phyloP scores from a whole-genome alignment of 2,888 invertebrate species.

The Elgonia sp. region DNA sequence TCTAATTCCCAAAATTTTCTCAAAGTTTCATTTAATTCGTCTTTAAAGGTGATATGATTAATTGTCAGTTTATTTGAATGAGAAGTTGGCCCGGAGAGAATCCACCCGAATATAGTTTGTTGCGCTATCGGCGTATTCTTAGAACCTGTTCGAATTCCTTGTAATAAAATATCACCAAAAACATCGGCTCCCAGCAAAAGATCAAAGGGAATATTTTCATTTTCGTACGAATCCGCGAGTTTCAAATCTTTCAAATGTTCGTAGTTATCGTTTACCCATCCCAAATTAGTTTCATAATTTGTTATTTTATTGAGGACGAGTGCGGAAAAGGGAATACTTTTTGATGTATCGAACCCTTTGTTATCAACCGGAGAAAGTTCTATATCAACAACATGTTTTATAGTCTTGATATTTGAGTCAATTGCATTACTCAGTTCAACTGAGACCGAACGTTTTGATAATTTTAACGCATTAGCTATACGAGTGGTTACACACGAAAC shows the following conservation, averaged over 20 bases:
- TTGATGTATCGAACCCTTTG: too few relatives aligned
- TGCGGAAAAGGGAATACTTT: too few relatives aligned
- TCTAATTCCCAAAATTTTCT: conserved; percentile 14
- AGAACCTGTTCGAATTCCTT: background rate
- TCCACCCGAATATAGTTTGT: background rate
- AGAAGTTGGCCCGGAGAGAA: background rate
- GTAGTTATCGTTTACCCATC: background rate
- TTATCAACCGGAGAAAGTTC: too few relatives aligned
- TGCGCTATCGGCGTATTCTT: background rate
- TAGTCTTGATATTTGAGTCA: too few relatives aligned
- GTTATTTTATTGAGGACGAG: too few relatives aligned
- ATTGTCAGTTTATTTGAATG: conserved; percentile 5
- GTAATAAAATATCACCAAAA: background rate
- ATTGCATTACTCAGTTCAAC: too few relatives aligned
- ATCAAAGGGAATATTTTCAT: background rate
- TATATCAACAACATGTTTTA: too few relatives aligned
- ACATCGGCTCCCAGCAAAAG: background rate
- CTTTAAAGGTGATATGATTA: background rate
- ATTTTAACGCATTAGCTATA: too few relatives aligned
- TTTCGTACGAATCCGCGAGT: background rate
- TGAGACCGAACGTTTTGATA: too few relatives aligned
- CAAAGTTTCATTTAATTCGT: background rate
- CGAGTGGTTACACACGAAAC: background rate
- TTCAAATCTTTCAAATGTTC: conserved; percentile 1
- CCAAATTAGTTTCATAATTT: too few relatives aligned